Evolutionary conservation across 2,797 vertebrate species (phyloP), one percentile per base, ranked within the genome.

Genomic region (Macrochelys suwanniensis): DNA sequence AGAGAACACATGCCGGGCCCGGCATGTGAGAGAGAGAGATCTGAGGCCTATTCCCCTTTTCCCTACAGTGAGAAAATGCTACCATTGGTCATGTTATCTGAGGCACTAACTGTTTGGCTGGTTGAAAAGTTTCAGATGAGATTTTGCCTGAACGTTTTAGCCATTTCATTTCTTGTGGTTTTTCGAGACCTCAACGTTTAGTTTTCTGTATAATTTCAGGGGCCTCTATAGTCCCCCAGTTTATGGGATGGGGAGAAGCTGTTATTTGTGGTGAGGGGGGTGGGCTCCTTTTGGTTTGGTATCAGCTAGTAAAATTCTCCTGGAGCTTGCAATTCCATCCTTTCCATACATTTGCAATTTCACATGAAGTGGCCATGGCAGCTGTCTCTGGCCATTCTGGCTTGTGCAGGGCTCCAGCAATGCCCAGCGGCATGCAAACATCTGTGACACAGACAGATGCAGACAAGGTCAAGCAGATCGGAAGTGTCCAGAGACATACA

Each of bases 71-170:
- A 56, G 28, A 25, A 50, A 53, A 7, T 37, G 56, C 47, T 28
- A 25, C 19, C 6, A 87, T 33, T 47, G 23, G 89, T 74, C 0
- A 1, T 45, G 2, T 54, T 50, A 12, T 13, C 83, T 85, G 57
- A 37, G 56, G 57, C 1, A 0, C 68, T 94, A 88, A 45, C 83
- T 89, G 56, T 50, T 13, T 65, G 88, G 8, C 77, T 92, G 86
- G 17, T 19, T 90, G 68, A 84, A 71, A 80, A 84, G 9, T 61
- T 87, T 76, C 13, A 26, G 25, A 42, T 76, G 71, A 15, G 7
- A 2, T 33, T 42, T 77, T 1, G 0, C 23, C 59, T 82, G 77
- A 89, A 79, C 19, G 4, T 77, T 50, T n/a, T 0, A 1, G 33
- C 28, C 33, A 86, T 33, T 53, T 56, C 9, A 76, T 88, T 74